Evolutionary conservation across 2,888 invertebrate genomes (phyloP), one percentile per base, ranked within the genome.

Genomic region (Polietes domitor): DNA sequence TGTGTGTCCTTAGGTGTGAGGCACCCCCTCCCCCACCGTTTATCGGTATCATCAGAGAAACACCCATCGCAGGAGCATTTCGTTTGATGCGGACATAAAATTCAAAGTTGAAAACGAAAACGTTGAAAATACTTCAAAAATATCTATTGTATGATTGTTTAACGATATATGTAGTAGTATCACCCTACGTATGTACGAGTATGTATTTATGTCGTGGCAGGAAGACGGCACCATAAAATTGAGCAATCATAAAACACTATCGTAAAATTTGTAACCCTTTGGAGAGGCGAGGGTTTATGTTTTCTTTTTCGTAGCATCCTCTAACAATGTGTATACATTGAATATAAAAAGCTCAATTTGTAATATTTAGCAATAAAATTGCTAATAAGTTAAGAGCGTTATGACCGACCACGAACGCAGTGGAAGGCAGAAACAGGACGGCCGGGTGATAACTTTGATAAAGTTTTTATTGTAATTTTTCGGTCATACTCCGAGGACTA

Each of bases 301-400:
- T 55, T 15, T 37, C 1, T 76, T 19, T 68, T 63, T 47, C 17
- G 32, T 2, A 32, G 26, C 47, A 58, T 41, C 26, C 12, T n/a
- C 19, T 55, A 28, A 73, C 41, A 65, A 53, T 17, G 37, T 73
- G 41, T 55, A 50, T 50, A 47, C 72, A 61, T 24, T 32, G 19
- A 65, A 55, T 65, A 74, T 70, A 75, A 53, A 76, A 55, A 28
- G 15, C 26, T 53, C 71, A 76, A 72, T 80, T 80, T 80, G 63
- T 76, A 63, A 71, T 76, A 80, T 71, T 76, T 73, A 68, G 10
- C 65, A 76, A 76, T 76, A 72, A 75, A 80, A 80, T 61, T 37
- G 68, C 41, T 72, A 63, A 63, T 63, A 80, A 80, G 71, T 26
- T 75, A 41, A 53, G 15, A 43, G 41, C 19, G 19, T 37, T 65